Evolutionary conservation across 2,888 invertebrate genomes (phyloP).

Genomic region (Pelosia muscerda): DNA sequence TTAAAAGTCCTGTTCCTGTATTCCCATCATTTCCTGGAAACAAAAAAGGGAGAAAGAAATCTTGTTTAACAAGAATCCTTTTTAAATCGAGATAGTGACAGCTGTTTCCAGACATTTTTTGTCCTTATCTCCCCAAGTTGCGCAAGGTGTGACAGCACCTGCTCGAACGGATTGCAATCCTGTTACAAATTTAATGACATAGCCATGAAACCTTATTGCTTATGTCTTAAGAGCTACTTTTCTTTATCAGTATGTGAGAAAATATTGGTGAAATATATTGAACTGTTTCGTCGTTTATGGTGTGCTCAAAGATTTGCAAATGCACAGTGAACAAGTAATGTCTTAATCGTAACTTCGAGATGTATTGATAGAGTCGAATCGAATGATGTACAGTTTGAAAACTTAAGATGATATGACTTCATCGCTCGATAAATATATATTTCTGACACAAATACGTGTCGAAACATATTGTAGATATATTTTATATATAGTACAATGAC

Average conservation of each 20-base stretch:
- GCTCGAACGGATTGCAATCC: slow-evolving; percentile 56
- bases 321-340: slow-evolving; percentile 48
- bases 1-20: neutral
- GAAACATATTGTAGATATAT: no score
- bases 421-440: neutral
- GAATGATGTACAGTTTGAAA: neutral
- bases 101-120: slow-evolving; percentile 53
- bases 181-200: slow-evolving; percentile 28
- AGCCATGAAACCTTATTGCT: slow-evolving; percentile 15
- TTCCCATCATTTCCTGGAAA: neutral
- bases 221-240: slow-evolving; percentile 28
- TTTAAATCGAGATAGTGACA: slow-evolving; percentile 49
- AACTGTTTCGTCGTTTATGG: slow-evolving; percentile 31
- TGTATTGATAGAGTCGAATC: slow-evolving; percentile 19
- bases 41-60: slow-evolving; percentile 2
- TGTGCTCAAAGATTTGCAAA: slow-evolving; percentile 30
- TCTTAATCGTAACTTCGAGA: slow-evolving; percentile 53
- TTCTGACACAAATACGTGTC: neutral
- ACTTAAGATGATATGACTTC: neutral
- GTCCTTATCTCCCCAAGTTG: slow-evolving; percentile 51
- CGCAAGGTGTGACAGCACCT: slow-evolving; percentile 72
- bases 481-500: no score
- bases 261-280: slow-evolving; percentile 13
- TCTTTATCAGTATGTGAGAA: neutral
- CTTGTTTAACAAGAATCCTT: slow-evolving; percentile 29